phyloP scores from a whole-genome alignment of 2,888 invertebrate genomes.

The Beris chalybata region DNA sequence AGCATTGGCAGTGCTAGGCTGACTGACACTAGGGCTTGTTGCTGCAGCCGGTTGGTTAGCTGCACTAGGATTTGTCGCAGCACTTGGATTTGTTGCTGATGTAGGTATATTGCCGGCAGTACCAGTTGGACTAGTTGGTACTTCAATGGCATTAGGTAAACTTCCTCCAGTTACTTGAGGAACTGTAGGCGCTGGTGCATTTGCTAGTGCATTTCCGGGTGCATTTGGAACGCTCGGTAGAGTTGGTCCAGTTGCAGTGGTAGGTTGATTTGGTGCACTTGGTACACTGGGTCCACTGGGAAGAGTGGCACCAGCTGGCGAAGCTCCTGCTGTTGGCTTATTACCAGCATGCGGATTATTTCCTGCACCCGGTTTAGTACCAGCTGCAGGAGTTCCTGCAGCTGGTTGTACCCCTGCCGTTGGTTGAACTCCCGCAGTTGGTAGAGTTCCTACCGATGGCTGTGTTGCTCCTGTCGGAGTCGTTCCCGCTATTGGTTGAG shows the following conservation, averaged over 20 bases:
- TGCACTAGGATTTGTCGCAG: too few species aligned
- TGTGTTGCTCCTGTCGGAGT: background rate
- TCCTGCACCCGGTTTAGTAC: background rate
- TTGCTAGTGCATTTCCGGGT: too few species aligned
- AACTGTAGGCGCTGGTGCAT: background rate
- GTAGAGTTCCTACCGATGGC: background rate
- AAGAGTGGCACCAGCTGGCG: background rate
- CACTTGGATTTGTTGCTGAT: too few species aligned
- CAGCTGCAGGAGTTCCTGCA: background rate
- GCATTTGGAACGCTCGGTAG: too few species aligned
- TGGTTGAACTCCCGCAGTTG: background rate
- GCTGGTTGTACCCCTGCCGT: background rate
- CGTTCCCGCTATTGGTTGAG: background rate
- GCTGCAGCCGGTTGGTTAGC: too few species aligned
- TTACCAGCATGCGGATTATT: too few species aligned
- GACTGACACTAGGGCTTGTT: too few species aligned
- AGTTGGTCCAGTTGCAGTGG: too few species aligned
- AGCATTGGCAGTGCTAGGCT: background rate
- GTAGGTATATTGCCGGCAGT: too few species aligned
- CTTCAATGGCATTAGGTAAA: conserved; percentile 16
- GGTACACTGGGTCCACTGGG: background rate
- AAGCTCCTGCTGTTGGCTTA: background rate
- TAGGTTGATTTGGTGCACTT: too few species aligned
- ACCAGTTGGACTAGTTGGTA: background rate
- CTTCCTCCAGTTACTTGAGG: conserved; percentile 14